Evolutionary conservation across 2,113 vertebrate genomes (phyloP), one percentile per base, ranked within the genome.

Genomic region (Zingel zingel): DNA sequence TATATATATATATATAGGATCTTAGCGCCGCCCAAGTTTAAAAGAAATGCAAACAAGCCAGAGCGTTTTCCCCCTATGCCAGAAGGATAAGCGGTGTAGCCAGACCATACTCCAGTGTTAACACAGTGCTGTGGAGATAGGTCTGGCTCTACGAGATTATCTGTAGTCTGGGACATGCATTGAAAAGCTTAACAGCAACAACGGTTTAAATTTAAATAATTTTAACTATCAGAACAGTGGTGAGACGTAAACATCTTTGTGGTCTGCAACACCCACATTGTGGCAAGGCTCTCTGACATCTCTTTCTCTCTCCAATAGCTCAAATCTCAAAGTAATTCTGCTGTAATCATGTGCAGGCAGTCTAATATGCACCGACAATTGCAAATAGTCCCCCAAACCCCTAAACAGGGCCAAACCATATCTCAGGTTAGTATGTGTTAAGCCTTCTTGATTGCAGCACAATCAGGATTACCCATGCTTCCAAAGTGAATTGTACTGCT

Each of bases 331-430:
- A 69, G 47, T 16, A 9, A 45, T 59, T 76, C 57, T 51, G 23
- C 25, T 75, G 58, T 80, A 71, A 85, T 70, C 36, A 57, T 59
- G 54, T 67, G 50, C 11, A 82, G 54, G 19, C 30, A 74, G 25
- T 71, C 58, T 51, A 77, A 61, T 79, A 72, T 80, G 15, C 47
- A 67, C 51, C 59, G 57, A 74, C 48, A 53, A 80, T 54, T 62
- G 23, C 54, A 90, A 82, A 70, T 59, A 83, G 80, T 83, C 63
- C 70, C 47, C 66, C 33, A 81, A 86, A 86, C 45, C 63, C 59
- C 54, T 64, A 48, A 54, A 66, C 51, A 63, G 58, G 82, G 45
- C 69, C 59, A 58, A 83, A 56, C 51, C 73, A 73, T 66, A 77
- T 77, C 67, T 79, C 69, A 83, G 61, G 27, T 77, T 70, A 27